Conservation (phyloP, 1,140 invertebrate genomes). For the Dendrolimus punctatus region DNA sequence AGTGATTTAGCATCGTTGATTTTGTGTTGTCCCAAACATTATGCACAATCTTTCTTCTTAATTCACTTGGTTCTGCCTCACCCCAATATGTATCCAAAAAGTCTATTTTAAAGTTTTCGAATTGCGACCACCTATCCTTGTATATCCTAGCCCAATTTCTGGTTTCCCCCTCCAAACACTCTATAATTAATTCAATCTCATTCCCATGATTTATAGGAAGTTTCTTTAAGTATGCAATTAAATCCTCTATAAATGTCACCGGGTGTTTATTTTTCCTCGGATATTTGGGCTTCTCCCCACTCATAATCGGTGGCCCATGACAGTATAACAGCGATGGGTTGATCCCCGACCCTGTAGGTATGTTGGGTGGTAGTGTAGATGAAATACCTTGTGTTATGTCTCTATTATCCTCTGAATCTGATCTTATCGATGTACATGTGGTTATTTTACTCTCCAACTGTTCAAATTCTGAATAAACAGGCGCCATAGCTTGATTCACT, state of each 20-base stretch:
- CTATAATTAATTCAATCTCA: background rate
- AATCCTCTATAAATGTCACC: background rate
- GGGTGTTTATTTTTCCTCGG: background rate
- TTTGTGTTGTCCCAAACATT: constrained; percentile 1
- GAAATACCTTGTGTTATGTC: background rate
- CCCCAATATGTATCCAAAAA: background rate
- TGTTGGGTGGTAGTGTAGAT: background rate
- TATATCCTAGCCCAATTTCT: background rate
- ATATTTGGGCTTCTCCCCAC: background rate
- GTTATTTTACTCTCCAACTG: background rate
- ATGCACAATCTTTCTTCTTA: background rate
- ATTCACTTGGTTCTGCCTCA: background rate
- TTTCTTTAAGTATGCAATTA: background rate
- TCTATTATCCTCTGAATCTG: background rate
- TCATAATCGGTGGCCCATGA: background rate
- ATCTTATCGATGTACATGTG: background rate
- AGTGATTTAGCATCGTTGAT: background rate
- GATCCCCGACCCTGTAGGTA: background rate
- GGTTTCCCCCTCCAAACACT: background rate
- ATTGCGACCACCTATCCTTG: background rate
- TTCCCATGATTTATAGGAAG: background rate
- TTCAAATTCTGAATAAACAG: background rate
- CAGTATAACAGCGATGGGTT: background rate
- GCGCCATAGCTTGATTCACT: background rate
- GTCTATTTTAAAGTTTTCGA: background rate